These are phyloP conservation scores for Nothoprocta perdicaria DNA, from an alignment of 2,113 vertebrate species.

Conservation along the genomic window DNA sequence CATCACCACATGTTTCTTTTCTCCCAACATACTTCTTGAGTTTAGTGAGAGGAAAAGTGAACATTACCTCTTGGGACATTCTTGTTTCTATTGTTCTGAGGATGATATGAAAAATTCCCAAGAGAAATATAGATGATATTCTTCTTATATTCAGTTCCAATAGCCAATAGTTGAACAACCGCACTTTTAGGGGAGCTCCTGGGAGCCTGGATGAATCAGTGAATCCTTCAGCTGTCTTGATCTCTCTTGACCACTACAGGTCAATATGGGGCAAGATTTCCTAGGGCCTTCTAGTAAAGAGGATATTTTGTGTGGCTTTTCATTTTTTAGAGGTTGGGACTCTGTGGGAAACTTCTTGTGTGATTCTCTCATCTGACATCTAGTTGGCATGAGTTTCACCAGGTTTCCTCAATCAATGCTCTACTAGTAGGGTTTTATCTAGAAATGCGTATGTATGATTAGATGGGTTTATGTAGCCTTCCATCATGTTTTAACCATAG, in stretches of 20 bases:
- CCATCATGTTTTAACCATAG: slow-evolving; percentile 47
- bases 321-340: neutral
- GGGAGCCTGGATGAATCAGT: neutral
- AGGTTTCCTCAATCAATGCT: neutral
- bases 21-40: neutral
- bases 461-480: slow-evolving; percentile 30
- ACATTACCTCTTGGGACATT: neutral
- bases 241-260: neutral
- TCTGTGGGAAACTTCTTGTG: neutral
- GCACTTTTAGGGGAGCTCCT: neutral
- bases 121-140: neutral
- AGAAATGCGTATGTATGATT: slow-evolving; percentile 11
- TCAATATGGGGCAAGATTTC: neutral
- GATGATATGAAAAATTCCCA: neutral
- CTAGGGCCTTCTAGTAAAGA: neutral
- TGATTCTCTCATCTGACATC: neutral
- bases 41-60: slow-evolving; percentile 8
- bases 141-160: neutral
- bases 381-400: neutral
- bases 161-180: neutral
- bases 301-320: neutral
- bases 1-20: neutral
- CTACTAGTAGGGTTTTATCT: neutral
- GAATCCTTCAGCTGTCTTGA: neutral
- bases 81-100: neutral